phyloP scores from a whole-genome alignment of 2,797 vertebrate genomes.

The Gadopsis bispinosus region DNA sequence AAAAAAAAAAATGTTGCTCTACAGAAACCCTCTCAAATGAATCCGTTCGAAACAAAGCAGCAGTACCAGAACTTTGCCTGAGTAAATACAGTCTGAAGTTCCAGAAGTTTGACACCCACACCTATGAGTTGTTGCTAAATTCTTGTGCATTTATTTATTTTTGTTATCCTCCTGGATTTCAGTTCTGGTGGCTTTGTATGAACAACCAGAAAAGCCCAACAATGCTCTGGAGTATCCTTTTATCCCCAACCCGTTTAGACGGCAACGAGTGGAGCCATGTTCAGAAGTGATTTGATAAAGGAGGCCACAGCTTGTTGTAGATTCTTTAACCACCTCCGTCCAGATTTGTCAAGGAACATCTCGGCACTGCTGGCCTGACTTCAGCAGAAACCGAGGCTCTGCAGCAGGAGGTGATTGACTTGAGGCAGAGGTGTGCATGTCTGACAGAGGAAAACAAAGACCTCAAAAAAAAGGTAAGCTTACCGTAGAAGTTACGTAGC shows the following conservation, averaged over 20 bases:
- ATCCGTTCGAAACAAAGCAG: not conserved
- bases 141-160: not conserved
- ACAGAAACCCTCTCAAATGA: not conserved
- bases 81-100: not conserved
- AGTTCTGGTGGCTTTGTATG: conserved; percentile 95
- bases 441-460: conserved; percentile 93
- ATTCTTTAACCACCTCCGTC: conserved; percentile 54
- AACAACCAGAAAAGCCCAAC: conserved; percentile 93
- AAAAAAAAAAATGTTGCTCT: not conserved
- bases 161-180: conserved; percentile 67
- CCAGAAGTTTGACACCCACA: not conserved
- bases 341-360: conserved; percentile 94
- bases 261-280: not conserved
- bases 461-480: conserved; percentile 89
- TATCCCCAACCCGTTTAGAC: not conserved
- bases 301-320: not conserved
- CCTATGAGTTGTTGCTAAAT: not conserved
- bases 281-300: not conserved
- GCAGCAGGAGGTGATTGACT: conserved; percentile 90
- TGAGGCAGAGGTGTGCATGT: conserved; percentile 90
- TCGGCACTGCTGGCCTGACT: conserved; percentile 84
- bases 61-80: not conserved
- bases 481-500: rapidly evolving
- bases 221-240: conserved; percentile 98
- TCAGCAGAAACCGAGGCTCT: conserved; percentile 88